phyloP scores from a whole-genome alignment of 2,797 vertebrate genomes.

The Anomalospiza imberbis region DNA sequence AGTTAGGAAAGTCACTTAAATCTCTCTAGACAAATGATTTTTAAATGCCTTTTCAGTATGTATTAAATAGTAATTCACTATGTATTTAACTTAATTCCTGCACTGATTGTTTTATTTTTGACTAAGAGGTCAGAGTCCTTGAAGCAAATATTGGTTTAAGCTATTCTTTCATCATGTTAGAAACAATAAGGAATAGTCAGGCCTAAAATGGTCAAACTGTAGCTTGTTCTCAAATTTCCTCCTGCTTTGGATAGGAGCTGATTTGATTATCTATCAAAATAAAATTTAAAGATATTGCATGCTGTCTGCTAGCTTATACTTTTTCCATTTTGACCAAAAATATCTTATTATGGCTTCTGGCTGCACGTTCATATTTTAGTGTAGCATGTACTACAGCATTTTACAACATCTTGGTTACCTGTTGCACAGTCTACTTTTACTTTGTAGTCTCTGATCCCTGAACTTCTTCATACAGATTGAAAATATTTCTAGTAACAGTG shows the following conservation, averaged over 20 bases:
- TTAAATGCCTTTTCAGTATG: not conserved
- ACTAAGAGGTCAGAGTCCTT: not conserved
- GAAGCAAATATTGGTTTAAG: not conserved
- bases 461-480: not conserved
- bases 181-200: not conserved
- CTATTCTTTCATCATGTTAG: not conserved
- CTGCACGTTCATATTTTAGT: rapidly evolving
- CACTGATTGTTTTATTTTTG: not conserved
- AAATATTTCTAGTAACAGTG: not conserved
- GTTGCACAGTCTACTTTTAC: not conserved
- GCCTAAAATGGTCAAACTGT: not conserved
- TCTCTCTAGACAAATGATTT: not conserved
- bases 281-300: not conserved
- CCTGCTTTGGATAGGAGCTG: not conserved
- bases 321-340: not conserved
- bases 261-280: not conserved
- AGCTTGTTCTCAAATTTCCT: not conserved
- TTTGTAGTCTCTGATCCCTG: not conserved
- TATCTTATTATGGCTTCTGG: not conserved
- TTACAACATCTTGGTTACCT: not conserved
- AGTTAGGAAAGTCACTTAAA: not conserved
- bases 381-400: rapidly evolving
- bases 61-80: not conserved
- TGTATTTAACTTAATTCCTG: not conserved
- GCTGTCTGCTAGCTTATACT: not conserved